Conservation (phyloP, 2,113 vertebrate genomes). For the Eptesicus fuscus region DNA sequence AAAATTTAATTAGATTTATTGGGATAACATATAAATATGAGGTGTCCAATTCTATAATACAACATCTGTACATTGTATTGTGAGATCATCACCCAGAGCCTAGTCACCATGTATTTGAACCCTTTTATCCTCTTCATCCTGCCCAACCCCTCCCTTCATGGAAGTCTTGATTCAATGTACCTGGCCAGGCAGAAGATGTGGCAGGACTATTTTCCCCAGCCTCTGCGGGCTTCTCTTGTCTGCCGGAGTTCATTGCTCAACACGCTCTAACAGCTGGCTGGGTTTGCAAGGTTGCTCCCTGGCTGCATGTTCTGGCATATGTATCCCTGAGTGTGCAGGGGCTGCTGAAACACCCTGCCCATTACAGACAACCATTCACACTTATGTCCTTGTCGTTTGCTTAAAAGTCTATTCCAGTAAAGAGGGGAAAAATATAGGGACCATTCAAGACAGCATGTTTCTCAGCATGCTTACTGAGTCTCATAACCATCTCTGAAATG, state of each 20-base stretch:
- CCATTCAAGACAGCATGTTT: not conserved
- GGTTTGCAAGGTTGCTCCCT: not conserved
- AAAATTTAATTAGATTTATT: not conserved
- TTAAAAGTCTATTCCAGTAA: not conserved
- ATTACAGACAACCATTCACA: not conserved
- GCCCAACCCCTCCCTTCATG: not conserved
- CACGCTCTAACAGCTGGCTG: not conserved
- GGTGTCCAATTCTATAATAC: not conserved
- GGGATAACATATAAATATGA: not conserved
- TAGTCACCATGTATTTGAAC: too few relatives aligned
- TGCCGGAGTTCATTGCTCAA: not conserved
- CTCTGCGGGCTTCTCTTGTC: not conserved
- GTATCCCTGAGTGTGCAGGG: not conserved
- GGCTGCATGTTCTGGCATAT: not conserved
- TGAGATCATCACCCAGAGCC: too few relatives aligned
- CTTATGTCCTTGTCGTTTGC: not conserved
- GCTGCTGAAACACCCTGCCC: not conserved
- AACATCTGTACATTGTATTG: not conserved
- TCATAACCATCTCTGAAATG: constrained; percentile 31
- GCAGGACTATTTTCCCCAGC: not conserved
- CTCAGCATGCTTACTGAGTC: not conserved
- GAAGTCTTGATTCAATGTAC: not conserved
- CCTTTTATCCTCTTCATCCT: not conserved
- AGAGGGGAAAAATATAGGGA: not conserved
- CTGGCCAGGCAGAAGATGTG: not conserved